Percentiles rank a stretch among this genome's conserved stretches.
These are phyloP conservation scores for Geococcyx californianus DNA, from an alignment of 2,113 vertebrate species.

Conservation along the genomic window DNA sequence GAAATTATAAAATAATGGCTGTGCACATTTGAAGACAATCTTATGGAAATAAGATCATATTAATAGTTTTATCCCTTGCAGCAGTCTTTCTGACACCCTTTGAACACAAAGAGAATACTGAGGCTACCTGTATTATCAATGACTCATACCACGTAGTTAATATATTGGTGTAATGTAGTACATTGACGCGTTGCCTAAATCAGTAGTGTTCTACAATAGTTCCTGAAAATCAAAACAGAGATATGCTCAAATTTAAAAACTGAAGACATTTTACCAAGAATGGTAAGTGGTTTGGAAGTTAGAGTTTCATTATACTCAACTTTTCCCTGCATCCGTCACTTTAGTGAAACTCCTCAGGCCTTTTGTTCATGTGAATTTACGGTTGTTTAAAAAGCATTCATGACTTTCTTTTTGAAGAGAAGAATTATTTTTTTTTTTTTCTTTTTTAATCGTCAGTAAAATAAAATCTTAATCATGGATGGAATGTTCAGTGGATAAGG, in stretches of 20 bases:
- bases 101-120: not conserved
- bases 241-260: not conserved
- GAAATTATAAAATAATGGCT: constrained; percentile 52
- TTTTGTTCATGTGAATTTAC: not conserved
- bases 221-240: not conserved
- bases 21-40: constrained; percentile 29
- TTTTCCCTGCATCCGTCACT: not conserved
- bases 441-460: not conserved
- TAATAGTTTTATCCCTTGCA: constrained; percentile 19
- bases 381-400: not conserved
- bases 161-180: not conserved
- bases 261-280: not conserved
- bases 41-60: constrained; percentile 41
- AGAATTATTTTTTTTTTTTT: not conserved
- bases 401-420: not conserved
- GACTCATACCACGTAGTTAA: not conserved
- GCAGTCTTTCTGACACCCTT: not conserved
- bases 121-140: not conserved
- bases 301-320: not conserved
- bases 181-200: not conserved
- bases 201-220: not conserved
- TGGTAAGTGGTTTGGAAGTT: not conserved
- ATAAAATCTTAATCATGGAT: not conserved
- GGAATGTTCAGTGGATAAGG: too few species aligned
- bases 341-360: not conserved